These are phyloP conservation scores for Zeus faber DNA, from an alignment of 2,113 vertebrate species.

Conservation along the genomic window DNA sequence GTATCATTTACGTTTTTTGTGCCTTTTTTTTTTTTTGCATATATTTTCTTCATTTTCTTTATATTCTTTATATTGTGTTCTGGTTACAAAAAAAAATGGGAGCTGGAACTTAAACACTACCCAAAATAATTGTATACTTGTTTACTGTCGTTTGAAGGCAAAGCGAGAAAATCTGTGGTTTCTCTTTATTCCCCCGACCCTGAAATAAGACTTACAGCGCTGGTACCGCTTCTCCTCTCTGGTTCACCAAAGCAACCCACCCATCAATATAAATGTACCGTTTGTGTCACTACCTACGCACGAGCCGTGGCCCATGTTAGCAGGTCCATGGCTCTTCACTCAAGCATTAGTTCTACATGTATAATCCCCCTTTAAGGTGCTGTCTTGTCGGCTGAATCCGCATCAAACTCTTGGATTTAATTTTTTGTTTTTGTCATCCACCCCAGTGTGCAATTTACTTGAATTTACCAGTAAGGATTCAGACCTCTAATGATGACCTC, in stretches of 20 bases:
- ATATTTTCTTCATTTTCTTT: slow-evolving; percentile 22
- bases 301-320: slow-evolving; percentile 26
- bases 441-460: slow-evolving; percentile 43
- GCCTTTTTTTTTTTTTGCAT: too few species aligned
- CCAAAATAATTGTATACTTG: too few species aligned
- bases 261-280: slow-evolving; percentile 25
- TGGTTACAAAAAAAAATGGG: slow-evolving; percentile 7
- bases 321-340: slow-evolving; percentile 33
- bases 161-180: neutral
- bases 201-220: slow-evolving; percentile 14
- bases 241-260: neutral
- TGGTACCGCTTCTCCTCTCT: neutral
- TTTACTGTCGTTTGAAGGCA: too few species aligned
- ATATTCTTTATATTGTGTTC: slow-evolving; percentile 32
- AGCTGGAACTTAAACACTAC: slow-evolving; percentile 41
- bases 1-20: slow-evolving; percentile 50
- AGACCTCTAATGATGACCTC: slow-evolving; percentile 48
- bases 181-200: neutral
- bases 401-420: slow-evolving; percentile 34
- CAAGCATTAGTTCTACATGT: slow-evolving; percentile 29
- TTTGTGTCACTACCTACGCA: slow-evolving; percentile 41
- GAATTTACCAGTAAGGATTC: slow-evolving; percentile 51
- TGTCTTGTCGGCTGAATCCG: slow-evolving; percentile 58
- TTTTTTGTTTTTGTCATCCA: slow-evolving; percentile 27
- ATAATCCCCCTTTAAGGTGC: slow-evolving; percentile 61